phyloP scores from a whole-genome alignment of 2,113 vertebrate genomes.

The Herpailurus yagouaroundi region DNA sequence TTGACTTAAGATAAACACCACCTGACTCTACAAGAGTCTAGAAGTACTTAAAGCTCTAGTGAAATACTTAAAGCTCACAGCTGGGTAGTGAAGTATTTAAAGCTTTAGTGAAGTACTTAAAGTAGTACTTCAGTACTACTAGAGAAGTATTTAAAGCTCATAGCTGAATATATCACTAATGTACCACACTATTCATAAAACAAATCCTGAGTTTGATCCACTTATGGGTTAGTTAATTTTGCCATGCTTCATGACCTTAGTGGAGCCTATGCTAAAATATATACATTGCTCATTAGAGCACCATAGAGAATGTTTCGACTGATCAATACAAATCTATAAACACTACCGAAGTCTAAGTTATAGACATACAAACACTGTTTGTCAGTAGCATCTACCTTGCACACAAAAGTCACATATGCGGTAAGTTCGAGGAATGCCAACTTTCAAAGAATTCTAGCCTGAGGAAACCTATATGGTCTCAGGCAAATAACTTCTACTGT shows the following conservation, averaged over 20 bases:
- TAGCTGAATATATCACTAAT: background rate
- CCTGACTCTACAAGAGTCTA: background rate
- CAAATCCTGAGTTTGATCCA: background rate
- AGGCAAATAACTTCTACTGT: background rate
- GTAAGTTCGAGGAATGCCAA: background rate
- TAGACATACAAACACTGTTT: background rate
- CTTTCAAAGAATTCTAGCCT: background rate
- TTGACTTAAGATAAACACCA: background rate
- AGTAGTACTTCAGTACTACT: background rate
- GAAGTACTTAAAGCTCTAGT: background rate
- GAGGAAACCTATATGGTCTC: background rate
- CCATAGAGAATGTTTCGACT: background rate
- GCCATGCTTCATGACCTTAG: background rate
- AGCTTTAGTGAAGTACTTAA: background rate
- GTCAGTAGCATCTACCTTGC: background rate
- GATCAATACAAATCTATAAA: background rate
- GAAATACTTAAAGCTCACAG: background rate
- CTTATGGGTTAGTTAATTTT: background rate
- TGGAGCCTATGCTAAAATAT: background rate
- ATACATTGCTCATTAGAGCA: background rate
- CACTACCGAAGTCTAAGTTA: background rate
- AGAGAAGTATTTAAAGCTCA: background rate
- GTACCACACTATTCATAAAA: background rate
- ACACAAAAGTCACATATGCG: background rate
- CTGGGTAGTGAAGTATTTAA: background rate